Evolutionary conservation across 1,140 invertebrate genomes (phyloP), one percentile per base, ranked within the genome.

Genomic region (Physella acuta): DNA sequence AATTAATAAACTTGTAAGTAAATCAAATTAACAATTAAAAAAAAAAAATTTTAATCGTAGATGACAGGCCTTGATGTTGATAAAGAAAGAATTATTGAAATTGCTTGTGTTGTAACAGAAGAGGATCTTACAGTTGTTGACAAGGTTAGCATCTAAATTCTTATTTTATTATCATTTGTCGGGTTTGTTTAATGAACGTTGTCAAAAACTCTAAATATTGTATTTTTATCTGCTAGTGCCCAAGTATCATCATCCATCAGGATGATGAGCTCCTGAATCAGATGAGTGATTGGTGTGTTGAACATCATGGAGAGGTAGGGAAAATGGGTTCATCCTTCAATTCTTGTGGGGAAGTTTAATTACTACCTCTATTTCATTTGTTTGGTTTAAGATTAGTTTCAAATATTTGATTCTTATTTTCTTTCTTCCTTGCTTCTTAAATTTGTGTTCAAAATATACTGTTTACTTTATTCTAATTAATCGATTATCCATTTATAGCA

Each of bases 71-170:
- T 98, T 17, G 88, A 96, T 84, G 79, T 92, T 58, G 86, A 91
- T 0, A 91, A 86, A 69, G 90, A 94, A 82, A 88, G 90, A 70
- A 93, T 98, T 34, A 81, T 98, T 73, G 95, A 98, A 87, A 88
- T 95, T 70, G 92, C 93, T 0, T 94, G 93, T 82, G 79, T 97
- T 37, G 86, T 98, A 33, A 97, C 94, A 0, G 92, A 97, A 84
- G 86, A 85, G 20, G 78, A 95, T 61, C 84, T 97, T 4, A 91
- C 94, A 75, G 85, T 94, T 5, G 82, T 95, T 49, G 92, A 91
- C 20, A 89, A 93, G 81, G 86, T 86, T 75, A 55, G 44, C 14
- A 36, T 55, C 2, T 16, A 20, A 30, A 28, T 3, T 28, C 5
- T 44, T 14, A 63, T 44, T 24, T 63, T n/a, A 3, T 63, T 17